Base-by-base conservation (phyloP, 2,797 vertebrate species). In the Pachyuromys duprasi region DNA sequence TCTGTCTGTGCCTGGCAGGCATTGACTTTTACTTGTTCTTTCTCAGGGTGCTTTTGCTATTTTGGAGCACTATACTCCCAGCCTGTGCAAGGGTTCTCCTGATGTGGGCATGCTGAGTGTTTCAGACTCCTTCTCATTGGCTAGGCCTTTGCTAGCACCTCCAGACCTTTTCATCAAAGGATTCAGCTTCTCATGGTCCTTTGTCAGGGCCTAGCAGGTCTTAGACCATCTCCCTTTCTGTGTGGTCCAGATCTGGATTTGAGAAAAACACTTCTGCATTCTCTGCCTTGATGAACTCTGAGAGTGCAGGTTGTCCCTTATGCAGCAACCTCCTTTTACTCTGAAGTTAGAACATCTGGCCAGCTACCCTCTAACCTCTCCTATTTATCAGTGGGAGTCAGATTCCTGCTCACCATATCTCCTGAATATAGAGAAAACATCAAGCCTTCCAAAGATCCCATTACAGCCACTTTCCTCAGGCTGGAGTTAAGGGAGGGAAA, bases 401-500 rank as follows among this genome's bases (percentile, higher is more conserved):
- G 86, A 97, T 80, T 95, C 70, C 86, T 83, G 63, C 36, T 49
- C 39, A 92, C 33, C 20, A 0, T 89, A 79, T 76, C 45, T 75
- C 60, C 63, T 36, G 28, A 80, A 86, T 70, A 70, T 9, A 76
- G 78, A 39, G 86, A 95, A 95, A 95, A 79, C 60, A 82, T 55
- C 60, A 88, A 39, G 39, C 62, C 95, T 12, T 96, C 78, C 69
- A 89, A 53, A 15, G 55, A 83, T 76, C 82, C 55, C 90, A 72
- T 96, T 94, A 86, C 62, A 70, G 31, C 26, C 78, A 72, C 39
- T 86, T 96, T 95, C 75, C 78, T 17, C 55, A 86, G 74, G 69
- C 81, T 89, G 86, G 57, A 95, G 69, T 87, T 86, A 93, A 91
- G 55, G 70, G 87, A 95, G 65, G 84, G 69, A 94, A 82, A 75